Evolutionary conservation across 2,797 vertebrate genomes (phyloP).

Genomic region (Myotis pilosus): DNA sequence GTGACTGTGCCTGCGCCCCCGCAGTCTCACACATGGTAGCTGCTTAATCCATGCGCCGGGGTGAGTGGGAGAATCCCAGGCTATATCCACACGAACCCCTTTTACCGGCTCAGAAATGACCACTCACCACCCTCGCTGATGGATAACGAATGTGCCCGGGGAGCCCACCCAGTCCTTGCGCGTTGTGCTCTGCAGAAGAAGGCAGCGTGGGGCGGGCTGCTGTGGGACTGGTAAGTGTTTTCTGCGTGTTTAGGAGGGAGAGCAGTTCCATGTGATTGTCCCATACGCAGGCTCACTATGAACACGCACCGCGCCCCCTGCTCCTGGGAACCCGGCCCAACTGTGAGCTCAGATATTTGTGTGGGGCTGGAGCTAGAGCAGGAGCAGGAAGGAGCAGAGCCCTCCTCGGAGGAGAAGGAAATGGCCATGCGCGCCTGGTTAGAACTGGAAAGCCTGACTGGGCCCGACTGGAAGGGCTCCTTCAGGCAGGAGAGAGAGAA

Average conservation of each 20-base stretch:
- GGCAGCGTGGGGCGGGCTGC: background rate
- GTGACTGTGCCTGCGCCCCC: fast-evolving
- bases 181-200: fast-evolving
- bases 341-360: background rate
- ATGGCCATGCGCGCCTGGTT: background rate
- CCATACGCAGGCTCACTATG: slow-evolving; percentile 66
- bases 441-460: background rate
- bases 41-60: fast-evolving
- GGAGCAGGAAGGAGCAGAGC: slow-evolving; percentile 7
- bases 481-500: too few species aligned
- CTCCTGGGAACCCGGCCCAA: background rate
- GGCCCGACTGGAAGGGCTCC: background rate
- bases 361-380: slow-evolving; percentile 33
- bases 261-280: slow-evolving; percentile 67
- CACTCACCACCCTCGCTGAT: fast-evolving
- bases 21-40: fast-evolving
- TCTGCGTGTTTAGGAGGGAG: slow-evolving; percentile 60
- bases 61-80: background rate
- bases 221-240: slow-evolving; percentile 35
- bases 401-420: background rate
- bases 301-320: slow-evolving; percentile 21
- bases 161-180: fast-evolving
- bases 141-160: fast-evolving
- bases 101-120: too few species aligned
- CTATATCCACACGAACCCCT: fast-evolving